Conservation (phyloP, 2,113 vertebrate genomes). For the Pteronura brasiliensis region DNA sequence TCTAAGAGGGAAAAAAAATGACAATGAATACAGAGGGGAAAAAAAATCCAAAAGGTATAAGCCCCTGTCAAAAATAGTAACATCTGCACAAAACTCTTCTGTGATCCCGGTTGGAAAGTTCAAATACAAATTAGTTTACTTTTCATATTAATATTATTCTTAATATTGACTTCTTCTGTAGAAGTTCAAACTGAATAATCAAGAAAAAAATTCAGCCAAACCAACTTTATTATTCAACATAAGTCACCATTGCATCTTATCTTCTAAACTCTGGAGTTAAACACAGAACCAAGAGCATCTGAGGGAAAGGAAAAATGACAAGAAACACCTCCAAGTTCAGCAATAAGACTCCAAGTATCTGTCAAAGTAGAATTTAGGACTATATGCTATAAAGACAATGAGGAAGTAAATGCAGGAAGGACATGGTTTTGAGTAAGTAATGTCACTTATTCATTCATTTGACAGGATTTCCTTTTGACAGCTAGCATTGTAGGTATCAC, state of each 20-base stretch:
- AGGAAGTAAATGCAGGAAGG: conserved; percentile 47
- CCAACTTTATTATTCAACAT: neutral
- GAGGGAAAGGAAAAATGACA: conserved; percentile 41
- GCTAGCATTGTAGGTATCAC: conserved; percentile 48
- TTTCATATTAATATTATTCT: conserved; percentile 24
- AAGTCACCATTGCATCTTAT: neutral
- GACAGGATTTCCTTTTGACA: conserved; percentile 56
- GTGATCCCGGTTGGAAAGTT: conserved; percentile 10
- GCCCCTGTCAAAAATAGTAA: neutral
- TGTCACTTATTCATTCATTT: conserved; percentile 49
- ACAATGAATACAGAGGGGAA: neutral
- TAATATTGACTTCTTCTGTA: conserved; percentile 2
- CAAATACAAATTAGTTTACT: neutral
- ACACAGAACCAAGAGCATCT: neutral
- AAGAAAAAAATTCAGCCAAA: neutral
- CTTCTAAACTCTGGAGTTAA: neutral
- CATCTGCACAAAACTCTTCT: neutral
- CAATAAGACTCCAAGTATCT: conserved; percentile 49
- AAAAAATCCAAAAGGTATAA: neutral
- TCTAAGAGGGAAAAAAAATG: neutral
- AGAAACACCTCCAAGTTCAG: conserved; percentile 51
- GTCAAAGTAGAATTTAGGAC: conserved; percentile 66
- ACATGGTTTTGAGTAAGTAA: conserved; percentile 63
- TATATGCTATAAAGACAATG: neutral
- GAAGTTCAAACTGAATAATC: conserved; percentile 23